Evolutionary conservation across 2,888 invertebrate genomes (phyloP).

Genomic region (Rhopalosiphum nymphaeae): DNA sequence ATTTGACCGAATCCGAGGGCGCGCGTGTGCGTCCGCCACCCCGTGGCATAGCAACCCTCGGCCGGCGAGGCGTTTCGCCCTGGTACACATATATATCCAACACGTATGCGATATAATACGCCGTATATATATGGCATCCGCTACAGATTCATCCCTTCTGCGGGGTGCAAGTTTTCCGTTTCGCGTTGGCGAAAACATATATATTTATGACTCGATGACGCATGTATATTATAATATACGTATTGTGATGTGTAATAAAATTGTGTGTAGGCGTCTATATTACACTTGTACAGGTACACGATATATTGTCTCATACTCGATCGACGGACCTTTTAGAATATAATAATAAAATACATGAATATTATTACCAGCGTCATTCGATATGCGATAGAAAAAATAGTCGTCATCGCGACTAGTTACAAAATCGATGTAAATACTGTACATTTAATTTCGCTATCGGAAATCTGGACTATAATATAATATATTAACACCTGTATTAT

Average conservation of each 20-base stretch:
- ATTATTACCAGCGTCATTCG: neutral
- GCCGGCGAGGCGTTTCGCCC: neutral
- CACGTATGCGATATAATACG: no score
- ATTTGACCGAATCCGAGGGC: constrained; percentile 10
- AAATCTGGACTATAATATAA: no score
- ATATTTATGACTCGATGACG: neutral
- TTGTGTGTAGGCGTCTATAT: neutral
- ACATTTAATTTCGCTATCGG: neutral
- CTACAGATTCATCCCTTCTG: neutral
- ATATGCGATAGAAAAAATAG: neutral
- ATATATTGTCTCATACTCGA: neutral
- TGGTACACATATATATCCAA: neutral
- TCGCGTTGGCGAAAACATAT: neutral
- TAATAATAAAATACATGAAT: neutral
- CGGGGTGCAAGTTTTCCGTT: neutral
- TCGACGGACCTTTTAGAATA: neutral
- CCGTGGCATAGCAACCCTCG: neutral
- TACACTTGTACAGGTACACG: neutral
- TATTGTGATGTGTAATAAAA: no score
- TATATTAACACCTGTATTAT: no score
- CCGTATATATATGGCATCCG: neutral
- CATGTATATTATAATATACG: neutral
- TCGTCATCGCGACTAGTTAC: neutral
- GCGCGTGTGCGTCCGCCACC: neutral
- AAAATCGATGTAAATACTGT: neutral